Conservation (phyloP, 2,797 vertebrate species). For the Gadopsis bispinosus region DNA sequence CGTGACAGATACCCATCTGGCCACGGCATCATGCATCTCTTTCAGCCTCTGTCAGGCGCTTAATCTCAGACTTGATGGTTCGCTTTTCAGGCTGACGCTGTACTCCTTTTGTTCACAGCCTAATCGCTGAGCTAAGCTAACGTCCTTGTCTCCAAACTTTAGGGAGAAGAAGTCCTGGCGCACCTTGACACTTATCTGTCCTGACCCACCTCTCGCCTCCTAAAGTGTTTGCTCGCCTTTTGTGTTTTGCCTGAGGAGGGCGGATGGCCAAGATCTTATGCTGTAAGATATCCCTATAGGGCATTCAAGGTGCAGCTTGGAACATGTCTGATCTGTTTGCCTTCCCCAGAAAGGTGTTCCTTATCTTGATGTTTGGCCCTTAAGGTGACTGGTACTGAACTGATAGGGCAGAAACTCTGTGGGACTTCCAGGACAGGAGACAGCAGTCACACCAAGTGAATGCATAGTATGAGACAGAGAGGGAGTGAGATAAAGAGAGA, state of each 20-base stretch:
- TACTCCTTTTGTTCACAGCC: constrained; percentile 70
- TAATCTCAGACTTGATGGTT: constrained; percentile 70
- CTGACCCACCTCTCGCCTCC: constrained; percentile 80
- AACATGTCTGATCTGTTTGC: constrained; percentile 82
- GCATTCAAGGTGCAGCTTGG: constrained; percentile 75
- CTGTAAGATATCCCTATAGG: constrained; percentile 74
- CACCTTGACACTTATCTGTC: constrained; percentile 83
- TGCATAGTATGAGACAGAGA: constrained; percentile 27
- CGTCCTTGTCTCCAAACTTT: constrained; percentile 69
- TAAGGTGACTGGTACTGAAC: constrained; percentile 68
- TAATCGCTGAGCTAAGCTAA: constrained; percentile 68
- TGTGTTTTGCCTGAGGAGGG: constrained; percentile 73
- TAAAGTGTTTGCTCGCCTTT: constrained; percentile 82
- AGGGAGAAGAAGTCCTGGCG: constrained; percentile 70
- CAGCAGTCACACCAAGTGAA: constrained; percentile 47
- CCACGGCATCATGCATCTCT: constrained; percentile 73
- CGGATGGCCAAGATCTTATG: constrained; percentile 75
- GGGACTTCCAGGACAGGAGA: constrained; percentile 54
- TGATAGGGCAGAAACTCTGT: constrained; percentile 66
- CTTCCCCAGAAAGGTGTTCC: constrained; percentile 69
- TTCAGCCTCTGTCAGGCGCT: constrained; percentile 72
- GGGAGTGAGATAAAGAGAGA: constrained; percentile 10
- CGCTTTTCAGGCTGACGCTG: constrained; percentile 68
- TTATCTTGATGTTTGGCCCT: constrained; percentile 74
- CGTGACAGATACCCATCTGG: constrained; percentile 82